Base-by-base conservation (phyloP, 2,113 vertebrate genomes). In the Emydura subglobosa region DNA sequence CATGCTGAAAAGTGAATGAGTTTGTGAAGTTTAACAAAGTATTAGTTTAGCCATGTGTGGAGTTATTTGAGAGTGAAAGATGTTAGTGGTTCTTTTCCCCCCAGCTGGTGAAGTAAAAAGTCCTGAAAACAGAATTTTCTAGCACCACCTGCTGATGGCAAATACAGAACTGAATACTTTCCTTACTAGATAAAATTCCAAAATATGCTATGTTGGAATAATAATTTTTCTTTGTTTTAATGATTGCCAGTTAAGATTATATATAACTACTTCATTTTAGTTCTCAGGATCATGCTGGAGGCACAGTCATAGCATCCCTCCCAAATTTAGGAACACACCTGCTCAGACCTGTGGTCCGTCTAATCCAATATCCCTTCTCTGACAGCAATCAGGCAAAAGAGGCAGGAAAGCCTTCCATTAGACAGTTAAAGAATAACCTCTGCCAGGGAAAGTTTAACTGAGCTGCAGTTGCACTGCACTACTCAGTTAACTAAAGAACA, bases 271-370 rank as follows among this genome's bases (percentile, higher is more conserved):
- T 7, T 79, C 87, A 8, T 39, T 11, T 65, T 4, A 31, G 24
- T 1, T 51, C 3, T 5, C 54, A 57, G 5, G 1, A 31, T 89
- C 54, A 55, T 44, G 39, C 4, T 44, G 25, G 5, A 61, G 29
- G 5, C 21, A 0, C 0, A 89, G 31, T 1, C 79, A n/a, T 85
- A 6, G 25, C 53, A 1, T 1, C 85, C 53, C 1, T 80, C 1
- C 82, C n/a, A 5, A 39, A 19, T 49, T 78, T 51, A 78, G 31
- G n/a, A 72, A 39, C 13, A 50, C 25, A 80, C 82, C 42, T 84
- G 10, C 13, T 42, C 27, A 89, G 10, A 3, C 25, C 86, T 8
- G 8, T 76, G 3, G 21, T 11, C 12, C 74, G 1, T 57, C 10
- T 21, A 16, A 57, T 90, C 47, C 72, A 79, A 47, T 55, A 72